Evolutionary conservation across 2,113 vertebrate genomes (phyloP).

Genomic region (Hypomesus transpacificus): DNA sequence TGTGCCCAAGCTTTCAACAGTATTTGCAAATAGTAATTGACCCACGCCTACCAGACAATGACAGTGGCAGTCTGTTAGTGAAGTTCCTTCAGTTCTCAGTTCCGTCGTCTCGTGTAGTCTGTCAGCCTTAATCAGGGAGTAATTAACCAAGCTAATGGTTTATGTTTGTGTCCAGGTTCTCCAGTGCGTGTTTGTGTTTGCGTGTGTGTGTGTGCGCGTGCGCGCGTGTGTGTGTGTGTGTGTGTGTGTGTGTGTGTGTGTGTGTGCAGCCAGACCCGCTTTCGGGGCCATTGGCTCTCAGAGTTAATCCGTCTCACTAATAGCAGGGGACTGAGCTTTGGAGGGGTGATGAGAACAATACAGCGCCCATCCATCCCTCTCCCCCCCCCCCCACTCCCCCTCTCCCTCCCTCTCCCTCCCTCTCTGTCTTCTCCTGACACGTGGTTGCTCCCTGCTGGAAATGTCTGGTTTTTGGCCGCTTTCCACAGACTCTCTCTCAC

Average conservation of each 20-base stretch:
- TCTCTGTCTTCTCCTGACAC: slow-evolving; percentile 32
- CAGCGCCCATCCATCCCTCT: slow-evolving; percentile 5
- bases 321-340: slow-evolving; percentile 35
- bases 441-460: slow-evolving; percentile 51
- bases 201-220: slow-evolving; percentile 4
- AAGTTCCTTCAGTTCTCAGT: slow-evolving; percentile 30
- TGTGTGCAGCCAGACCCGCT: slow-evolving; percentile 39
- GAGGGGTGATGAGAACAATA: slow-evolving; percentile 50
- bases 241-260: background rate
- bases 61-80: slow-evolving; percentile 13
- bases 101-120: slow-evolving; percentile 30
- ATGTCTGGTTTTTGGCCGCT: slow-evolving; percentile 42
- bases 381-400: slow-evolving; percentile 19
- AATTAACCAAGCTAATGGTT: slow-evolving; percentile 25
- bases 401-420: slow-evolving; percentile 27
- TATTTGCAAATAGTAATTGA: too few species aligned
- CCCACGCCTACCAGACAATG: too few species aligned
- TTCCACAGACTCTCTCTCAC: slow-evolving; percentile 36
- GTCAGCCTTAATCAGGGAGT: slow-evolving; percentile 42
- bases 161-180: background rate
- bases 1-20: too few species aligned
- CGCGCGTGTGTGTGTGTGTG: too few species aligned
- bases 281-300: slow-evolving; percentile 41
- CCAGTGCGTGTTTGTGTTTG: background rate
- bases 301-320: slow-evolving; percentile 62